phyloP scores from a whole-genome alignment of 2,888 invertebrate species.

The Listrodromus nycthemerus region DNA sequence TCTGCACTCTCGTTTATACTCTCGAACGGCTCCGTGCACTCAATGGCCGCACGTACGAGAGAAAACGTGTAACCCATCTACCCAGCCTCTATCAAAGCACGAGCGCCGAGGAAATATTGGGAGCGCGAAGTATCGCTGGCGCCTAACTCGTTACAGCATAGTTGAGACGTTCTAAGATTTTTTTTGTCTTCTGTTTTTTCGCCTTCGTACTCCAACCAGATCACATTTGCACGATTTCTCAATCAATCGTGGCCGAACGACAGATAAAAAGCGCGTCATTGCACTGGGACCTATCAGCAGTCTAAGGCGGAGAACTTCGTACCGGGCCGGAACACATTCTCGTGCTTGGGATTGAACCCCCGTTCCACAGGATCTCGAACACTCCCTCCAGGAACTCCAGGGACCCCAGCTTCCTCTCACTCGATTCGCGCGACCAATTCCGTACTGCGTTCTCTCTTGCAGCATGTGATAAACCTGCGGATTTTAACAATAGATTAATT shows the following conservation, averaged over 20 bases:
- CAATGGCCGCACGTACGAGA: background rate
- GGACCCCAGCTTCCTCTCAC: slow-evolving; percentile 88
- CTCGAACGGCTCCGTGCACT: slow-evolving; percentile 52
- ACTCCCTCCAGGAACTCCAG: slow-evolving; percentile 91
- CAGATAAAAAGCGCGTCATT: slow-evolving; percentile 30
- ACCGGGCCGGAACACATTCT: slow-evolving; percentile 88
- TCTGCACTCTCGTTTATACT: slow-evolving; percentile 64
- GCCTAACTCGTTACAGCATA: slow-evolving; percentile 69
- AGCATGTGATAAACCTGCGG: slow-evolving; percentile 81
- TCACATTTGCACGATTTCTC: slow-evolving; percentile 52
- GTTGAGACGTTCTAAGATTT: slow-evolving; percentile 57
- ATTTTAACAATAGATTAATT: background rate
- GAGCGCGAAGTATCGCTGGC: slow-evolving; percentile 68
- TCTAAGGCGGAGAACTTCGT: slow-evolving; percentile 67
- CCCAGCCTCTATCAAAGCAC: slow-evolving; percentile 54
- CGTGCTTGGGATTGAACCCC: slow-evolving; percentile 90
- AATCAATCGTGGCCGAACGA: slow-evolving; percentile 46
- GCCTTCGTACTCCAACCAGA: slow-evolving; percentile 16
- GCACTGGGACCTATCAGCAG: background rate
- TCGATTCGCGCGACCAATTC: slow-evolving; percentile 77
- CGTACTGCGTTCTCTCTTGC: slow-evolving; percentile 79
- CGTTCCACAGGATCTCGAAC: slow-evolving; percentile 91
- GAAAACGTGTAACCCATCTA: slow-evolving; percentile 45
- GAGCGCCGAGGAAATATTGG: slow-evolving; percentile 65
- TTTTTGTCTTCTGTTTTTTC: slow-evolving; percentile 32